Evolutionary conservation across 2,888 invertebrate species (phyloP).

Genomic region (Biston stratarius): DNA sequence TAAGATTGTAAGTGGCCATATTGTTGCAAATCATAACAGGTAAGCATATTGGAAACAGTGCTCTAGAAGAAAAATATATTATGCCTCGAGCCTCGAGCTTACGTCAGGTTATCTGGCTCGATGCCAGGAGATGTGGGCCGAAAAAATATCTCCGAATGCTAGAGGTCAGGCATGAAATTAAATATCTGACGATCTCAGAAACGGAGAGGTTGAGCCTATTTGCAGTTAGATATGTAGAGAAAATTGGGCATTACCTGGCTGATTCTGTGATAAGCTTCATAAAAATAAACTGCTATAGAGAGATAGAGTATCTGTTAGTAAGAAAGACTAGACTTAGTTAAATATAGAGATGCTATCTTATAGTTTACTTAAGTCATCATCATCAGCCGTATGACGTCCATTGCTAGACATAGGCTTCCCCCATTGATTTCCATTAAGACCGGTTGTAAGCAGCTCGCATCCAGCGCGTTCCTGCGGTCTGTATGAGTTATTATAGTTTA

Average conservation of each 20-base stretch:
- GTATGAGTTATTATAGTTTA: too few species aligned
- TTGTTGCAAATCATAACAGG: slow-evolving; percentile 36
- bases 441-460: too few species aligned
- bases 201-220: slow-evolving; percentile 44
- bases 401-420: too few species aligned
- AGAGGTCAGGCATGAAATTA: slow-evolving; percentile 63
- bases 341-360: background rate
- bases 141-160: slow-evolving; percentile 63
- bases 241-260: slow-evolving; percentile 26
- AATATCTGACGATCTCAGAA: slow-evolving; percentile 47
- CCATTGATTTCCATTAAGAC: too few species aligned
- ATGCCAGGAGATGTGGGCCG: slow-evolving; percentile 64
- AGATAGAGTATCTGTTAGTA: background rate
- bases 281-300: background rate
- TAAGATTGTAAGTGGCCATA: slow-evolving; percentile 8
- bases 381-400: too few species aligned
- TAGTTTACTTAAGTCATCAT: too few species aligned
- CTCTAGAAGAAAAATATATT: slow-evolving; percentile 52
- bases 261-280: slow-evolving; percentile 12
- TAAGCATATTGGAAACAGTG: slow-evolving; percentile 38
- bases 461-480: too few species aligned
- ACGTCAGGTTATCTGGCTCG: slow-evolving; percentile 65
- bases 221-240: slow-evolving; percentile 43
- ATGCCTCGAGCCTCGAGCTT: slow-evolving; percentile 66
- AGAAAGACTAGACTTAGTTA: background rate